Base-by-base conservation (phyloP, 2,797 vertebrate genomes). In the Buceros bicornis region DNA sequence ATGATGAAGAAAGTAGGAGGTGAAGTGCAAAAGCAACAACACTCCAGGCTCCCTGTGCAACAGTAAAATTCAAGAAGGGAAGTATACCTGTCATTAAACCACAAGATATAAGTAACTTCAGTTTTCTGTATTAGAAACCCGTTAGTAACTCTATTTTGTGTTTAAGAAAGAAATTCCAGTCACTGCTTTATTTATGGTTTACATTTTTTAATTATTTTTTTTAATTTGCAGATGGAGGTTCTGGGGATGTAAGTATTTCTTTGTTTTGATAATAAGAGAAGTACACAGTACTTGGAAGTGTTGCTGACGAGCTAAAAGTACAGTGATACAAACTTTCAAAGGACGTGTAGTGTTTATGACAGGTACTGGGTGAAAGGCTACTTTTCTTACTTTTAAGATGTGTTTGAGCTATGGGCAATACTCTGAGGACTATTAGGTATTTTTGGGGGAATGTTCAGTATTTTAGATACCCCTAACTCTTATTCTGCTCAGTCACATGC, bases 211-310 rank as follows among this genome's bases (percentile, higher is more conserved):
- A 61, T 6, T 67, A 14, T 0, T 61, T 92, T 81, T 74, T 64
- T 72, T 19, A 71, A 92, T 95, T 83, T 90, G 47, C 79, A 92
- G 62, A 28, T 73, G 83, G 83, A 78, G 89, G 48, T 91, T 96
- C 89, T 90, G 47, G 83, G 74, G 73, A 64, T 76, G 13, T 72
- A 92, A 93, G 62, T 91, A 70, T 91, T 94, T 93, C 74, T 93
- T 96, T 95, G 91, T 80, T 95, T 95, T 97, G 86, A 92, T 97
- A 97, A 64, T 94, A 79, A 86, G 82, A 96, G 81, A 87, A 71
- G 61, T 50, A 51, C 37, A 24, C 28, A 92, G 56, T 95, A 93
- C 87, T 94, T 97, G 93, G 90, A 96, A 97, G 91, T 88, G 65
- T 87, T 93, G 92, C 96, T 93, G 91, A 91, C 94, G 93, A 95